phyloP scores from a whole-genome alignment of 2,888 invertebrate genomes.

The Resseliella maxima region DNA sequence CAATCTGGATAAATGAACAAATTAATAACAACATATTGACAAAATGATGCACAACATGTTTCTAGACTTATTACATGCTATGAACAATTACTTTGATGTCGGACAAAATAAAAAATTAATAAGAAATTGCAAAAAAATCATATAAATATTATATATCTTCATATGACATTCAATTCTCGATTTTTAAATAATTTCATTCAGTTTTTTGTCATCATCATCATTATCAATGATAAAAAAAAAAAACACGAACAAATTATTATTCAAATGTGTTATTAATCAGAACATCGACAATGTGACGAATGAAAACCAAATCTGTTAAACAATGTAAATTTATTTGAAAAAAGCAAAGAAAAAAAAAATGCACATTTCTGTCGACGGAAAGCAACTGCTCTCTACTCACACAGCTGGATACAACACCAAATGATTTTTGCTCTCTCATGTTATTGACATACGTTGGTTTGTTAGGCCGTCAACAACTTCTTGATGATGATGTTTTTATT shows the following conservation, averaged over 20 bases:
- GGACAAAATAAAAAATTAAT: too few relatives aligned
- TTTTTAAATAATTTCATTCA: too few relatives aligned
- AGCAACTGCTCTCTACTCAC: constrained; percentile 1
- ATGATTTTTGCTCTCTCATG: constrained; percentile 10
- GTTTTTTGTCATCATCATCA: too few relatives aligned
- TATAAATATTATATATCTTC: too few relatives aligned
- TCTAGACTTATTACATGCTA: too few relatives aligned
- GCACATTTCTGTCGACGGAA: not conserved
- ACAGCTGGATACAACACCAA: constrained; percentile 37
- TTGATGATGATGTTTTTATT: constrained; percentile 49
- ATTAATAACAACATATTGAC: too few relatives aligned
- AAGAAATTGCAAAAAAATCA: too few relatives aligned
- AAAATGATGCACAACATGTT: too few relatives aligned
- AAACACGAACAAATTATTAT: not conserved
- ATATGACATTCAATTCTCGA: too few relatives aligned
- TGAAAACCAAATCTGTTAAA: not conserved
- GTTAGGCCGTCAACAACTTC: constrained; percentile 9
- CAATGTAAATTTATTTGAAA: constrained; percentile 8
- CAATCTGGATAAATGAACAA: too few relatives aligned
- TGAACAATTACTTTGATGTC: too few relatives aligned
- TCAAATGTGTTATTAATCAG: not conserved
- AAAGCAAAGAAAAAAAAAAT: not conserved
- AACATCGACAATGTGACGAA: not conserved
- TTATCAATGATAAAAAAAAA: too few relatives aligned
- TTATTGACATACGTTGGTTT: constrained; percentile 34